phyloP scores from a whole-genome alignment of 2,888 invertebrate genomes.

The Oscheius sp. region DNA sequence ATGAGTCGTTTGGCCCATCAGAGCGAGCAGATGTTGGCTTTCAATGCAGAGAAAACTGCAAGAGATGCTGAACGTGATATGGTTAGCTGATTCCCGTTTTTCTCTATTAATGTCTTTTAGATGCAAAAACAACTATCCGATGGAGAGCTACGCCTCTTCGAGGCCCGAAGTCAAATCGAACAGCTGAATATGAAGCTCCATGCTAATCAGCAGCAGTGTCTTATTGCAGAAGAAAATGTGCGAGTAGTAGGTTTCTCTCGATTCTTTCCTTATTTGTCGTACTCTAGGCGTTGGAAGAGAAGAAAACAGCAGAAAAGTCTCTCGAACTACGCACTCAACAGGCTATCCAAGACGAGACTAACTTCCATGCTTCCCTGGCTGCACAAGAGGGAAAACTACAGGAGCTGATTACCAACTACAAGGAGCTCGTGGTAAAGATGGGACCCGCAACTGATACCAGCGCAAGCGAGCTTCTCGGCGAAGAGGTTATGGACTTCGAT shows the following conservation, averaged over 20 bases:
- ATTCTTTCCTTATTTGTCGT: neutral
- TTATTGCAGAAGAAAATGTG: neutral
- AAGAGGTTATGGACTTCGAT: slow-evolving; percentile 11
- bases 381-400: slow-evolving; percentile 43
- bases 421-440: slow-evolving; percentile 33
- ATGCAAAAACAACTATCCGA: too few relatives aligned
- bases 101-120: neutral
- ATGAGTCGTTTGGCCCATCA: slow-evolving; percentile 26
- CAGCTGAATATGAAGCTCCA: neutral
- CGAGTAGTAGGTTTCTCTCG: neutral
- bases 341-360: slow-evolving; percentile 16
- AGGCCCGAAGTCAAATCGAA: neutral
- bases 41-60: slow-evolving; percentile 40
- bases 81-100: neutral
- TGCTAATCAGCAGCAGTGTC: neutral
- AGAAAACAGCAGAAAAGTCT: slow-evolving; percentile 35
- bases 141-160: too few relatives aligned
- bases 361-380: slow-evolving; percentile 26
- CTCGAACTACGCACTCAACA: slow-evolving; percentile 40
- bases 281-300: slow-evolving; percentile 40
- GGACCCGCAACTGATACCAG: slow-evolving; percentile 10
- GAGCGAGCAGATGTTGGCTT: slow-evolving; percentile 28
- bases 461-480: slow-evolving; percentile 6
- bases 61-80: slow-evolving; percentile 6
- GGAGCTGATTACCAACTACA: slow-evolving; percentile 41